These are phyloP conservation scores for Coleophora deauratella DNA, from an alignment of 2,888 invertebrate genomes.

Conservation along the genomic window DNA sequence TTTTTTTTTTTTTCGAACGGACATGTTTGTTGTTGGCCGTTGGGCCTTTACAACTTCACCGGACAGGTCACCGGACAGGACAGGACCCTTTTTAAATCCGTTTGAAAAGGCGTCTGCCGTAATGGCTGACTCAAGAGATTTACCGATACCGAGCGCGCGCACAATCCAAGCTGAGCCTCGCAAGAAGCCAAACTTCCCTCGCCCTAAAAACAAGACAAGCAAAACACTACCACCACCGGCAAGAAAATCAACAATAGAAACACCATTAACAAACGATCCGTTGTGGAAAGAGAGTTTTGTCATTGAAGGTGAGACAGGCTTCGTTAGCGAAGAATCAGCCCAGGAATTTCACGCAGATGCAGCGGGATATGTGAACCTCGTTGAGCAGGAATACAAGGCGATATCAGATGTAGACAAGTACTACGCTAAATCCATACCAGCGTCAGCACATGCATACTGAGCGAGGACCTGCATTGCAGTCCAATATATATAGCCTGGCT, in stretches of 20 bases:
- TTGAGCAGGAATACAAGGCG: slow-evolving; percentile 15
- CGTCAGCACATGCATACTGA: slow-evolving; percentile 13
- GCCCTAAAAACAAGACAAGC: background rate
- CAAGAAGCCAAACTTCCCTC: too few relatives aligned
- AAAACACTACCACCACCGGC: background rate
- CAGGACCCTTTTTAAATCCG: too few relatives aligned
- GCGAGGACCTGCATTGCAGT: too few relatives aligned
- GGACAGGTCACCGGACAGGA: too few relatives aligned
- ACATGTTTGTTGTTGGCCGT: too few relatives aligned
- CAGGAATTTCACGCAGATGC: slow-evolving; percentile 12
- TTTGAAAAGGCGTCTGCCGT: too few relatives aligned
- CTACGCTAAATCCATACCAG: slow-evolving; percentile 10
- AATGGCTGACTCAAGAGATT: too few relatives aligned
- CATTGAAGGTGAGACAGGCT: slow-evolving; percentile 13
- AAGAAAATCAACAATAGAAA: slow-evolving; percentile 1
- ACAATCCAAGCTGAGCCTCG: too few relatives aligned
- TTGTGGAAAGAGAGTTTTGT: slow-evolving; percentile 13
- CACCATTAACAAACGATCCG: slow-evolving; percentile 13
- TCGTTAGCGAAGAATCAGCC: slow-evolving; percentile 3
- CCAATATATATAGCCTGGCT: too few relatives aligned
- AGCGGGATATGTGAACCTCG: slow-evolving; percentile 9
- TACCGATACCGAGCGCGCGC: too few relatives aligned
- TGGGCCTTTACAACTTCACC: too few relatives aligned
- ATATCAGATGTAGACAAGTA: slow-evolving; percentile 13
- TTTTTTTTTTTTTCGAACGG: too few relatives aligned